phyloP scores from a whole-genome alignment of 37 sponge, comb jelly and placozoan species.

The Halichondria panicea region DNA sequence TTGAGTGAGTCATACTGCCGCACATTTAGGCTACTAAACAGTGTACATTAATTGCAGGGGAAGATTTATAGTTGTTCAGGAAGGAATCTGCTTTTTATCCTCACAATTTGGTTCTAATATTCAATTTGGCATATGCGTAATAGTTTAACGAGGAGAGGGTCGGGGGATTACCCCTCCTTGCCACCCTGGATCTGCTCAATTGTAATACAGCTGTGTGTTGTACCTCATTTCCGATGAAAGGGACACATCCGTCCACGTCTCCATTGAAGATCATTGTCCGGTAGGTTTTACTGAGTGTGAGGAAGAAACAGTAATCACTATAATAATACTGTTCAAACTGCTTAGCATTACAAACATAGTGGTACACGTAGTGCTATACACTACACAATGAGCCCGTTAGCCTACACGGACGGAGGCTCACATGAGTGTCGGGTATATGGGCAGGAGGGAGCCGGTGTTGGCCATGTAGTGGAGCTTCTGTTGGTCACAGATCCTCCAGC shows the following conservation, averaged over 20 bases:
- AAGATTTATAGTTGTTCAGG: too few species aligned
- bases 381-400: neutral
- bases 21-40: neutral
- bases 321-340: too few species aligned
- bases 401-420: constrained; percentile 2
- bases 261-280: constrained; percentile 81
- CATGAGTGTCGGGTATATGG: constrained; percentile 76
- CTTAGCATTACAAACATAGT: neutral
- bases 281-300: constrained; percentile 42
- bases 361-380: too few species aligned
- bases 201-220: neutral
- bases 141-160: too few species aligned
- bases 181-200: too few species aligned
- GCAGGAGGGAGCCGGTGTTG: constrained; percentile 50
- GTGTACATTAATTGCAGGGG: too few species aligned
- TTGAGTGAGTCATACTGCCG: neutral
- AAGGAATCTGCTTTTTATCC: too few species aligned
- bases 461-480: constrained; percentile 35
- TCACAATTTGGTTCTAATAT: too few species aligned
- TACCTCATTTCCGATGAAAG: constrained; percentile 79
- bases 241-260: constrained; percentile 85
- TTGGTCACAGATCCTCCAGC: constrained; percentile 65
- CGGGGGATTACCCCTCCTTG: too few species aligned
- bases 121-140: too few species aligned
- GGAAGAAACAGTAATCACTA: too few species aligned